phyloP scores from a whole-genome alignment of 2,888 invertebrate genomes.

The Drymonia ruficornis region DNA sequence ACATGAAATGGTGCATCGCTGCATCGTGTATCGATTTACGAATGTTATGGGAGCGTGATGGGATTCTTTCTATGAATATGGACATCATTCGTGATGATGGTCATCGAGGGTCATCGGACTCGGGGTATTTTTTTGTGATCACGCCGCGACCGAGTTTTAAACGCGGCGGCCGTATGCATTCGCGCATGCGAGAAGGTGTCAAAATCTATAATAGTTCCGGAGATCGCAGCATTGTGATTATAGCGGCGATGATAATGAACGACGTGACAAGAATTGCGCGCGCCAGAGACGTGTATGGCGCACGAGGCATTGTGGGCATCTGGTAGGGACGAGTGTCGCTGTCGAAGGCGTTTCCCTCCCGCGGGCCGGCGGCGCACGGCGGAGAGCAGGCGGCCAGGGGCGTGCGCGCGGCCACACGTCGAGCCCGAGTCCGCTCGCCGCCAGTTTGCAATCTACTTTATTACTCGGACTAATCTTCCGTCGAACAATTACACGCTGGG shows the following conservation, averaged over 20 bases:
- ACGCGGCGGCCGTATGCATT: slow-evolving; percentile 82
- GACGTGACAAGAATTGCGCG: slow-evolving; percentile 55
- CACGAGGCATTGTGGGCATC: slow-evolving; percentile 65
- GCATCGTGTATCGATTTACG: slow-evolving; percentile 83
- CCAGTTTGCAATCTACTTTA: slow-evolving; percentile 71
- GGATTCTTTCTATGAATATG: slow-evolving; percentile 46
- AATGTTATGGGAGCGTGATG: slow-evolving; percentile 60
- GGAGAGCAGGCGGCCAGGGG: slow-evolving; percentile 66
- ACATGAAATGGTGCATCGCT: slow-evolving; percentile 85
- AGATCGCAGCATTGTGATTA: slow-evolving; percentile 68
- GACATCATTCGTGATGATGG: slow-evolving; percentile 52
- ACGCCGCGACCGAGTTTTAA: slow-evolving; percentile 79
- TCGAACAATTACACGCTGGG: slow-evolving; percentile 61
- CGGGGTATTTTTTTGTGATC: slow-evolving; percentile 69
- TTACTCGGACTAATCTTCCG: slow-evolving; percentile 69
- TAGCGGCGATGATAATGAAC: slow-evolving; percentile 56
- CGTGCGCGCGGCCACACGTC: slow-evolving; percentile 77
- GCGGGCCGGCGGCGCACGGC: slow-evolving; percentile 62
- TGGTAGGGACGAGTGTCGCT: slow-evolving; percentile 46
- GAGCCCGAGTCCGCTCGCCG: slow-evolving; percentile 47
- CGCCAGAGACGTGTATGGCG: slow-evolving; percentile 60
- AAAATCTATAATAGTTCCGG: slow-evolving; percentile 81
- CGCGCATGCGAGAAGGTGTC: slow-evolving; percentile 84
- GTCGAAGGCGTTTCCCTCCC: slow-evolving; percentile 80
- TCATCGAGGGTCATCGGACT: slow-evolving; percentile 72